phyloP scores from a whole-genome alignment of 1,140 invertebrate species.

The Lepidurus apus region DNA sequence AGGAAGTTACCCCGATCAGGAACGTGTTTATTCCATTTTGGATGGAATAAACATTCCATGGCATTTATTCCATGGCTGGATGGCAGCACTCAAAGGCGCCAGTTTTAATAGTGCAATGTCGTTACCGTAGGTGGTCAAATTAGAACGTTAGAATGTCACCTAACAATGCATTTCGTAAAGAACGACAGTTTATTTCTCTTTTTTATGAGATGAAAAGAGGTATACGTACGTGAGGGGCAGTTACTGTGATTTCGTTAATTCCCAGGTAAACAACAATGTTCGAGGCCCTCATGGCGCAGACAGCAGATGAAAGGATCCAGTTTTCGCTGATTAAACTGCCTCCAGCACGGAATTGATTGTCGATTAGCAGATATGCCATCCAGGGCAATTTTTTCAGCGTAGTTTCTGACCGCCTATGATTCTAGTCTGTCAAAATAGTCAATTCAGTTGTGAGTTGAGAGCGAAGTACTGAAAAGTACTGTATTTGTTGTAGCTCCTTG shows the following conservation, averaged over 20 bases:
- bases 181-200: background rate
- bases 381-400: slow-evolving; percentile 29
- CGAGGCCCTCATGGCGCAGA: too few relatives aligned
- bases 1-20: slow-evolving; percentile 45
- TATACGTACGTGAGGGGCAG: background rate
- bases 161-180: background rate
- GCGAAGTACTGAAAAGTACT: background rate
- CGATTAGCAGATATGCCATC: slow-evolving; percentile 18
- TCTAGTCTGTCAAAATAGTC: slow-evolving; percentile 22
- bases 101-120: slow-evolving; percentile 59
- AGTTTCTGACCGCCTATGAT: slow-evolving; percentile 22
- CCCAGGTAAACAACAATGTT: slow-evolving; percentile 25
- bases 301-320: slow-evolving; percentile 48
- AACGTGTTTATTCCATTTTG: background rate
- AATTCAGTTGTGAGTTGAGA: background rate
- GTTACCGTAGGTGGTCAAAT: slow-evolving; percentile 49
- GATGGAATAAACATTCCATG: too few relatives aligned
- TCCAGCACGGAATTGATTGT: too few relatives aligned
- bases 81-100: slow-evolving; percentile 51
- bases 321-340: slow-evolving; percentile 45
- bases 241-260: background rate
- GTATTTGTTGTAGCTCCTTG: too few relatives aligned
- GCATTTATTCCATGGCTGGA: too few relatives aligned
- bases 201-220: background rate
- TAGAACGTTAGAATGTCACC: too few relatives aligned